Conservation (phyloP, 1,140 invertebrate species). For the Pseudomyrmex flavicornis region DNA sequence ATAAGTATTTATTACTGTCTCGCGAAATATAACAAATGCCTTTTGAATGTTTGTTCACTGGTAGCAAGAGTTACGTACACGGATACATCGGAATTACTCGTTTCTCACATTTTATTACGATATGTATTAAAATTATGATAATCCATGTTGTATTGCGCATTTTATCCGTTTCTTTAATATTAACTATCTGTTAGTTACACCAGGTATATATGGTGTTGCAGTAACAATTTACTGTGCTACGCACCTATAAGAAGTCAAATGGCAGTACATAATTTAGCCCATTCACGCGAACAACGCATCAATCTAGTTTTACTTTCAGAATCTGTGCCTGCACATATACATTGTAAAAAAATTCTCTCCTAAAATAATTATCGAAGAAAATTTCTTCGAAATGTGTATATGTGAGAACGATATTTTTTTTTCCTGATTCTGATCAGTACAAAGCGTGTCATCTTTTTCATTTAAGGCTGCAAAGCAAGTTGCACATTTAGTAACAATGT, state of each 20-base stretch:
- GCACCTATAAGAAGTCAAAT: constrained; percentile 61
- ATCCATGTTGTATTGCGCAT: constrained; percentile 11
- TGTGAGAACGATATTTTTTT: constrained; percentile 17
- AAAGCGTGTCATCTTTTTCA: constrained; percentile 54
- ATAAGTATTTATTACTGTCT: neutral
- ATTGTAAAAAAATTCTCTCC: neutral
- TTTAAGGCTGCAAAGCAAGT: constrained; percentile 63
- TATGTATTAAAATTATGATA: constrained; percentile 72
- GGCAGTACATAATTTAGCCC: constrained; percentile 66
- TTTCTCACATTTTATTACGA: constrained; percentile 61
- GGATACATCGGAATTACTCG: constrained; percentile 16
- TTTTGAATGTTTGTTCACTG: constrained; percentile 33
- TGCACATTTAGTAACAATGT: constrained; percentile 65
- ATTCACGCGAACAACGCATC: constrained; percentile 10
- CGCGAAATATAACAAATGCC: neutral
- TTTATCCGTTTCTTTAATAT: constrained; percentile 14
- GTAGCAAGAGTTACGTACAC: constrained; percentile 31
- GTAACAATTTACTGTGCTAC: constrained; percentile 2
- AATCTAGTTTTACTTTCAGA: constrained; percentile 71
- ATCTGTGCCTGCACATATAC: constrained; percentile 62
- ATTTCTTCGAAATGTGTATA: neutral
- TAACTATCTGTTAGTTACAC: constrained; percentile 7
- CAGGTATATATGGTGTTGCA: constrained; percentile 10
- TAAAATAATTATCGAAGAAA: constrained; percentile 1
- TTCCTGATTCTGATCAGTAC: constrained; percentile 38